A percentile compares a stretch with the other conserved stretches of the same genome.
Evolutionary conservation across 2,113 vertebrate species (phyloP).

Genomic region (Nothobranchius kuhntae): DNA sequence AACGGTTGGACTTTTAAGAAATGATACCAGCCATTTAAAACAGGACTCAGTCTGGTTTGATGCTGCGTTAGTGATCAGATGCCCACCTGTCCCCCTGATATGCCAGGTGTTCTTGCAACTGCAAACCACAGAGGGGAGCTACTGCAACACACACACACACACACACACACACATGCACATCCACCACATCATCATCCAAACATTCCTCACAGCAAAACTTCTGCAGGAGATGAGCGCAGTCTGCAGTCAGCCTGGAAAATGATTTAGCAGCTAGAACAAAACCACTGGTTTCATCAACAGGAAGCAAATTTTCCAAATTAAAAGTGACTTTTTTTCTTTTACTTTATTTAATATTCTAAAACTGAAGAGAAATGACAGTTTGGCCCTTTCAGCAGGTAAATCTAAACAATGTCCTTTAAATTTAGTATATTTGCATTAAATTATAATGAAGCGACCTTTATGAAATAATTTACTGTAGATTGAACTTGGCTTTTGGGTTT

Average conservation of each 20-base stretch:
- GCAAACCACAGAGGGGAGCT: constrained; percentile 88
- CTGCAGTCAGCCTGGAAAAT: constrained; percentile 2
- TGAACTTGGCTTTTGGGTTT: too few species aligned
- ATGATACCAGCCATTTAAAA: neutral
- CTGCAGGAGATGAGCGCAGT: constrained; percentile 28
- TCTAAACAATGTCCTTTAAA: too few species aligned
- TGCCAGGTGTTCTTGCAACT: constrained; percentile 74
- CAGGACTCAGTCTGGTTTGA: neutral
- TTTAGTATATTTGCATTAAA: too few species aligned
- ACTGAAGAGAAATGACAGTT: too few species aligned
- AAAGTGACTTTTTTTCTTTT: neutral
- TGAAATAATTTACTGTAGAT: too few species aligned
- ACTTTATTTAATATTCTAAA: neutral
- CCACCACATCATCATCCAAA: constrained; percentile 17
- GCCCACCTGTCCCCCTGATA: constrained; percentile 55
- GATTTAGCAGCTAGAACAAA: constrained; percentile 14
- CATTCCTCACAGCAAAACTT: constrained; percentile 32
- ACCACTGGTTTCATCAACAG: constrained; percentile 3
- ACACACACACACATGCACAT: constrained; percentile 23
- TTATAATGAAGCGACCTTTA: too few species aligned
- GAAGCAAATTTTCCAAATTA: neutral
- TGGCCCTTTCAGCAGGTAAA: too few species aligned
- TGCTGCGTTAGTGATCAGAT: constrained; percentile 16
- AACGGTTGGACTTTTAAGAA: neutral
- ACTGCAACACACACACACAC: constrained; percentile 51